These are phyloP conservation scores for Aphelocoma coerulescens DNA, from an alignment of 2,113 vertebrate species.

Conservation along the genomic window DNA sequence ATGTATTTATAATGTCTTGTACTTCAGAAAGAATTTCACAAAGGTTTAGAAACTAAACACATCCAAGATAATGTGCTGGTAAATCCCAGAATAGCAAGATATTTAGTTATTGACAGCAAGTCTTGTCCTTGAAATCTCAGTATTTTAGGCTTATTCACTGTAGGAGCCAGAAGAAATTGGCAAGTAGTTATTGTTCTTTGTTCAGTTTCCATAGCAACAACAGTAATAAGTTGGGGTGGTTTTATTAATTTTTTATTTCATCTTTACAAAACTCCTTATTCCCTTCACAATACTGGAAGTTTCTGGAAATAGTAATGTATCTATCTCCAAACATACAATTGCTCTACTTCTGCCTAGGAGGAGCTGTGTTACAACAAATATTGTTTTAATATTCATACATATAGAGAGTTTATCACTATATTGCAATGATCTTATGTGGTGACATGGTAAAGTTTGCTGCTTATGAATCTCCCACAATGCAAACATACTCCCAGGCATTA, in stretches of 20 bases:
- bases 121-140: slow-evolving; percentile 15
- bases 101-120: slow-evolving; percentile 15
- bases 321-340: not conserved
- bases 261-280: not conserved
- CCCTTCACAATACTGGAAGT: not conserved
- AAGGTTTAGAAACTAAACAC: not conserved
- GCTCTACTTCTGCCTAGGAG: not conserved
- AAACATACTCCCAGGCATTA: not conserved
- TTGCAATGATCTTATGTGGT: not conserved
- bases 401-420: not conserved
- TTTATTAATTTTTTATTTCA: not conserved
- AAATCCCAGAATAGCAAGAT: slow-evolving; percentile 8
- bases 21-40: not conserved
- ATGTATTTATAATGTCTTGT: not conserved
- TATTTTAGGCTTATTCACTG: slow-evolving; percentile 2
- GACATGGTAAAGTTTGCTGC: not conserved
- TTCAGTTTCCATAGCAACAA: slow-evolving; percentile 47
- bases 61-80: not conserved
- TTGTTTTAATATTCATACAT: not conserved
- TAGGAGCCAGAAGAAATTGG: not conserved
- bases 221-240: not conserved
- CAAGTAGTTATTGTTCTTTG: not conserved
- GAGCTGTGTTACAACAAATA: not conserved
- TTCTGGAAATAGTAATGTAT: not conserved
- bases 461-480: not conserved